These are phyloP conservation scores for Littorina saxatilis DNA, from an alignment of 1,140 invertebrate species.

Conservation along the genomic window DNA sequence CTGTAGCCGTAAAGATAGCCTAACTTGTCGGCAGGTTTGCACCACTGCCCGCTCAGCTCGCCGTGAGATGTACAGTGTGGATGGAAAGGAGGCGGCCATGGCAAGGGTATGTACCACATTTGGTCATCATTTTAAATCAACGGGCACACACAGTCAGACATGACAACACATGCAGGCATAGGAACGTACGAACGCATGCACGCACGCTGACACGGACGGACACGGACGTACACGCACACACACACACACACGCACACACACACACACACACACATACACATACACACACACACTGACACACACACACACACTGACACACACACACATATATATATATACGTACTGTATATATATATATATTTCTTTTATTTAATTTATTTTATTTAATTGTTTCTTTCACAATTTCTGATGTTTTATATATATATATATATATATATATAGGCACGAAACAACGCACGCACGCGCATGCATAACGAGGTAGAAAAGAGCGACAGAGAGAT, in stretches of 20 bases:
- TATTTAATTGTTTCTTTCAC: too few relatives aligned
- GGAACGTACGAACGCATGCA: background rate
- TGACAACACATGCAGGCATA: background rate
- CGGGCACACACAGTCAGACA: too few relatives aligned
- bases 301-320: constrained; percentile 1
- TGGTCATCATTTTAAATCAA: too few relatives aligned
- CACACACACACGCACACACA: background rate
- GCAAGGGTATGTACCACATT: constrained; percentile 34
- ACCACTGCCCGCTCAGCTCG: constrained; percentile 20
- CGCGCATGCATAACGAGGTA: background rate
- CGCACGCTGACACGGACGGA: background rate
- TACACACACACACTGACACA: background rate
- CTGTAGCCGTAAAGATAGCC: too few relatives aligned
- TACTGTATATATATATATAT: too few relatives aligned
- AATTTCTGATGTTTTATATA: background rate
- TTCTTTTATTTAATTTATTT: too few relatives aligned
- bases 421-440: too few relatives aligned
- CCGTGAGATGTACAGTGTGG: constrained; percentile 40
- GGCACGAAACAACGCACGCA: background rate
- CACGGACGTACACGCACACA: background rate
- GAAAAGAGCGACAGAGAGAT: too few relatives aligned
- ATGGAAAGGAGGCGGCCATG: constrained; percentile 39
- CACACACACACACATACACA: constrained; percentile 6
- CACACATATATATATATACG: background rate
- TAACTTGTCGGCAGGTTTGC: constrained; percentile 36